Conservation (phyloP, 2,888 invertebrate species). For the Tenthredo scrophulariae region DNA sequence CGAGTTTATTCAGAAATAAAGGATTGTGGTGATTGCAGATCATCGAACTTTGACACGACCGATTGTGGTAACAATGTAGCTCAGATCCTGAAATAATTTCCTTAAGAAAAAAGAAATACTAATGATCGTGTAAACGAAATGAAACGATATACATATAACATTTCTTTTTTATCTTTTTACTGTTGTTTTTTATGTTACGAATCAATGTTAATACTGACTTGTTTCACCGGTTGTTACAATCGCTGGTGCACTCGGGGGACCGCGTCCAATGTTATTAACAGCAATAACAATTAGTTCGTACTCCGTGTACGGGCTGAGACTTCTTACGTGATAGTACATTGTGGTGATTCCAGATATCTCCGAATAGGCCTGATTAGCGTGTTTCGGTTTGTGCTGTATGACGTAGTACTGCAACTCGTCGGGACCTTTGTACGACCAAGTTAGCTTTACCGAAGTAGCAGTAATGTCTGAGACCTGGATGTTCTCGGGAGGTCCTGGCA, state of each 20-base stretch:
- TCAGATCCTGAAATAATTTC: too few species aligned
- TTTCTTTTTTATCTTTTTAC: too few species aligned
- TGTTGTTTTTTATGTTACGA: too few species aligned
- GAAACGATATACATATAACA: too few species aligned
- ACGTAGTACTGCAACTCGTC: slow-evolving; percentile 97
- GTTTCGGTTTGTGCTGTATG: slow-evolving; percentile 97
- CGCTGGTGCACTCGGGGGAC: slow-evolving; percentile 92
- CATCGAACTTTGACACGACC: too few species aligned
- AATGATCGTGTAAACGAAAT: too few species aligned
- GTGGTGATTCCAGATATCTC: slow-evolving; percentile 96
- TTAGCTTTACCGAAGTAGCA: slow-evolving; percentile 93
- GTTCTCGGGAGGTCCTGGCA: slow-evolving; percentile 94
- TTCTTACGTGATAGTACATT: slow-evolving; percentile 94
- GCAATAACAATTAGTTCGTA: slow-evolving; percentile 98
- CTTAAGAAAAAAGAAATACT: too few species aligned
- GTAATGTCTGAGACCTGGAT: slow-evolving; percentile 96
- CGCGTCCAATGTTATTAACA: slow-evolving; percentile 95
- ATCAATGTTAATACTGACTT: slow-evolving; percentile 83
- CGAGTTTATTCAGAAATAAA: not conserved
- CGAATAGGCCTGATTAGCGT: slow-evolving; percentile 93
- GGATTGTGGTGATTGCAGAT: too few species aligned
- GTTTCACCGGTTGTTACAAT: slow-evolving; percentile 98
- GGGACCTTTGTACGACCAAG: slow-evolving; percentile 94
- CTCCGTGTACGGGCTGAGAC: slow-evolving; percentile 95
- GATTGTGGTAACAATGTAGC: too few species aligned